Evolutionary conservation across 2,797 vertebrate genomes (phyloP), one percentile per base, ranked within the genome.

Genomic region (Hydrolagus colliei): DNA sequence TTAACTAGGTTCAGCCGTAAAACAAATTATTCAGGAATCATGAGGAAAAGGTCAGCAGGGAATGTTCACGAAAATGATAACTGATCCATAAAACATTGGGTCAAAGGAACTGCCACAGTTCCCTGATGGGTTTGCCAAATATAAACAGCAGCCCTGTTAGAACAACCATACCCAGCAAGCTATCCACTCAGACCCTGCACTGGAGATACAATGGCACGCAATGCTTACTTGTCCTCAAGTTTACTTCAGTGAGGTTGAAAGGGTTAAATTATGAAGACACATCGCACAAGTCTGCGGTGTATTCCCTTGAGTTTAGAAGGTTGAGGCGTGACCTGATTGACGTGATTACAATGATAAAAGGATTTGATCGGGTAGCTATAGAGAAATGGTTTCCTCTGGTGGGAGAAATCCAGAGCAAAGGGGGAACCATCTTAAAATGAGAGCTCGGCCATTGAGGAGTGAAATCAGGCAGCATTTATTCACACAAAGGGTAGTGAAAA

Each of bases 81-180:
- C 32, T 71, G 65, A 84, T 84, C 65, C 65, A 84, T 84, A 71
- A 71, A 84, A 84, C 79, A 84, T 84, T 52, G 52, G 65, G 32
- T 84, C 9, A 35, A 35, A 84, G 79, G 65, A 71, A 82, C 27
- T 82, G 79, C 14, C 63, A 68, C 41, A n/a, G 65, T 32, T 84
- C 79, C 65, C 79, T 71, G 18, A 16, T 35, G 79, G 27, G 27
- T 20, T n/a, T 84, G 41, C 9, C 10, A 84, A 10, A 22, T 16
- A 16, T 32, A 84, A 84, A 41, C 79, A 84, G 71, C 79, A 84
- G 68, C 71, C 79, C 79, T 12, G 79, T 35, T 84, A 32, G 65
- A 71, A 84, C 35, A 68, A 5, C 14, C 79, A 20, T 35, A 8
- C 52, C 65, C n/a, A 59, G 75, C 20, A 61, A 77, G 9, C 35